Conservation (phyloP, 2,113 vertebrate species). For the Uropsilus gracilis region DNA sequence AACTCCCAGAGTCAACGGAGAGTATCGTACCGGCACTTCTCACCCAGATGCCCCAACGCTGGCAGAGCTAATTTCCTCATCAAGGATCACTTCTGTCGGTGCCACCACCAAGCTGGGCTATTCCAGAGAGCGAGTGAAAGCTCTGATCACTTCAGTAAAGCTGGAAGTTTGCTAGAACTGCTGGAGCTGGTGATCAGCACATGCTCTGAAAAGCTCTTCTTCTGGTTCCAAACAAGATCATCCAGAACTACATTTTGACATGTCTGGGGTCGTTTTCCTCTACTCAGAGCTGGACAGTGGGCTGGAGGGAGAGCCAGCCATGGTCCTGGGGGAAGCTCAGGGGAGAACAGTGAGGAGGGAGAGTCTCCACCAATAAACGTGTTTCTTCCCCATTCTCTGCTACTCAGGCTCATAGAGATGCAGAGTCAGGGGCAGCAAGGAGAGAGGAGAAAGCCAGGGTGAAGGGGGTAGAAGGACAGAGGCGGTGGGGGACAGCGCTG, state of each 20-base stretch:
- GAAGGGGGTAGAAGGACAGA: too few relatives aligned
- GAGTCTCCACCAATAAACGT: fast-evolving
- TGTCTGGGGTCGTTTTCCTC: neutral
- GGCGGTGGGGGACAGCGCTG: neutral
- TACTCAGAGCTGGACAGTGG: slow-evolving; percentile 39
- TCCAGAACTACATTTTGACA: fast-evolving
- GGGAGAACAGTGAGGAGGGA: fast-evolving
- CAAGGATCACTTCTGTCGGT: neutral
- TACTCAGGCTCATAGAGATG: neutral
- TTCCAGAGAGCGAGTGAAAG: neutral
- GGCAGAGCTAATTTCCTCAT: neutral
- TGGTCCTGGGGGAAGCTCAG: neutral
- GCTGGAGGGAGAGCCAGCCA: neutral
- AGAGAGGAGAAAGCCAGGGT: neutral
- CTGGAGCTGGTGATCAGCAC: neutral
- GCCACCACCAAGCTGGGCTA: neutral
- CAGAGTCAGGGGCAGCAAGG: neutral
- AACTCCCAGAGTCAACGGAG: neutral
- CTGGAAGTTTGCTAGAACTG: fast-evolving
- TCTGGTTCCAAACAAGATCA: slow-evolving; percentile 15
- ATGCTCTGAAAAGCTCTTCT: neutral
- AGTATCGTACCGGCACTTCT: neutral
- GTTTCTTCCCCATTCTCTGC: neutral
- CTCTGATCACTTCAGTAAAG: neutral
- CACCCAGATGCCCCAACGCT: neutral